phyloP scores from a whole-genome alignment of 2,888 invertebrate species.

The Andrena bucephala region DNA sequence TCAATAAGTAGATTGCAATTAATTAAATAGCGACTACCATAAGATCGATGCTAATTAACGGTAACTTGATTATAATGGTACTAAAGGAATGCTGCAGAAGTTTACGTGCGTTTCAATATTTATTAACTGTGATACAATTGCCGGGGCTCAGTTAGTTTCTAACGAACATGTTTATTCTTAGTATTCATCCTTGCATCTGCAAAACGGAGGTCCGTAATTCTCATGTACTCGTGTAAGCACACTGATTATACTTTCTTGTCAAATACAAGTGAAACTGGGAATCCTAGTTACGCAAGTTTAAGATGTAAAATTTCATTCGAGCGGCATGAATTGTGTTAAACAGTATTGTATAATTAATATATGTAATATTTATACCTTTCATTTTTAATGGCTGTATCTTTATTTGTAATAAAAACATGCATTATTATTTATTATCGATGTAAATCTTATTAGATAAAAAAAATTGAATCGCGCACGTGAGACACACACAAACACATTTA shows the following conservation, averaged over 20 bases:
- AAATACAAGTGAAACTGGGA: not conserved
- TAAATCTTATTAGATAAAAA: not conserved
- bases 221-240: not conserved
- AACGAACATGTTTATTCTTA: not conserved
- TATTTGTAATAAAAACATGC: constrained; percentile 51
- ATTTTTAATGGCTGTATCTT: constrained; percentile 47
- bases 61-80: constrained; percentile 23
- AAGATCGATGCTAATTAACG: constrained; percentile 17
- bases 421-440: constrained; percentile 31
- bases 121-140: constrained; percentile 49
- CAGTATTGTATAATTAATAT: constrained; percentile 54
- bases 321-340: constrained; percentile 29
- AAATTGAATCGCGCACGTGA: not conserved
- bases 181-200: constrained; percentile 10
- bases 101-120: constrained; percentile 25
- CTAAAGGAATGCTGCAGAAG: constrained; percentile 20
- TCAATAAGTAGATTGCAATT: constrained; percentile 1
- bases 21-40: constrained; percentile 5
- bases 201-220: constrained; percentile 9
- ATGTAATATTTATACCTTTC: constrained; percentile 49
- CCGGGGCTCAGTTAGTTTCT: constrained; percentile 13
- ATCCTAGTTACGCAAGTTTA: constrained; percentile 2
- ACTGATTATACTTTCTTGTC: not conserved
- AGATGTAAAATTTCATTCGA: constrained; percentile 21
- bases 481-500: not conserved